Base-by-base conservation (phyloP, 2,113 vertebrate genomes). In the Fregata magnificens region DNA sequence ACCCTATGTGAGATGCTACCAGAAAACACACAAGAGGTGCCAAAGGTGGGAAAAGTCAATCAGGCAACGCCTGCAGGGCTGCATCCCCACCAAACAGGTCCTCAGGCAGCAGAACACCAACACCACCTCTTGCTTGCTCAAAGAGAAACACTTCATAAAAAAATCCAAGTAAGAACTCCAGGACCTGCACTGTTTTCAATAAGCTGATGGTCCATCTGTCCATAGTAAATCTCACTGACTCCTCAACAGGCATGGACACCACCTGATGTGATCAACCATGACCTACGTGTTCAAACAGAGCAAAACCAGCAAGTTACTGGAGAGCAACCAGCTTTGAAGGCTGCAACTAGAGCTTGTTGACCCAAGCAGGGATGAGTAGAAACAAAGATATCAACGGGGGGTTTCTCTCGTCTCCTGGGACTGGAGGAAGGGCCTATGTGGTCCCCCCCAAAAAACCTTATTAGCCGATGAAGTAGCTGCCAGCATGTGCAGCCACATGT, bases 11-110 rank as follows among this genome's bases (percentile, higher is more conserved):
- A 87, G 49, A 70, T 14, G n/a, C 10, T 38, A 52, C 70, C 67
- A 61, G 49, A 45, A 74, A 88, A 62, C 21, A 40, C 34, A 32
- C 36, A 0, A 38, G 61, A 42, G 26, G 17, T 49, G 44, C 10
- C 53, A n/a, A 72, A 61, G 16, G 22, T n/a, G 13, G 25, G 40
- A 61, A 42, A 10, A 86, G 58, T 82, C 67, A 52, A 86, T 74
- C 18, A 70, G 69, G 22, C 44, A 81, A 11, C 4, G 18, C 7
- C 32, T 52, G 56, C 22, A 21, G 36, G 32, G 62, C 61, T 82
- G 34, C 13, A 50, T 13, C 29, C 6, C 25, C 8, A 3, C 1
- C 2, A 3, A 50, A 50, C 4, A 6, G 12, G 21, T 26, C 38
- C 69, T 87, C 15, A 10, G 32, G 49, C 70, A 88, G 71, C 56